A percentile compares a stretch with the other conserved stretches of the same genome.
phyloP scores from a whole-genome alignment of 2,888 invertebrate species.

The Nomada fabriciana region DNA sequence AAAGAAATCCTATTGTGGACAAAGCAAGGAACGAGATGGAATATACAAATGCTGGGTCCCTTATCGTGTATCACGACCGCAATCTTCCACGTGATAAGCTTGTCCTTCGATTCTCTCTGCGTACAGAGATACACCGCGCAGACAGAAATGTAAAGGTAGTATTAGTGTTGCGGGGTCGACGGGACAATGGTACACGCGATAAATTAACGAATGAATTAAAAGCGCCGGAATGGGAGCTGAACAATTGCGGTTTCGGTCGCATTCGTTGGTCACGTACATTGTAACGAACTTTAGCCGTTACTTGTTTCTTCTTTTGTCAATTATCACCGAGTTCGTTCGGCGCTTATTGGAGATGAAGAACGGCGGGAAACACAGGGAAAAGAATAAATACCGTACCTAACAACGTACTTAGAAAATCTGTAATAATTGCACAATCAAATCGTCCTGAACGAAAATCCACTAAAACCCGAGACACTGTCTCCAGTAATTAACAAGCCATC shows the following conservation, averaged over 20 bases:
- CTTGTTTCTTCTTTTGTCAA: conserved; percentile 58
- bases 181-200: conserved; percentile 44
- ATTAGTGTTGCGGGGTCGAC: conserved; percentile 19
- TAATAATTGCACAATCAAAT: neutral
- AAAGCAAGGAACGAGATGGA: neutral
- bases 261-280: conserved; percentile 52
- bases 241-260: conserved; percentile 60
- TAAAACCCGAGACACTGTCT: neutral
- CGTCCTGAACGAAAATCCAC: neutral
- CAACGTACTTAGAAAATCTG: too few species aligned
- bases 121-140: neutral
- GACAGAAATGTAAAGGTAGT: neutral
- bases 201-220: conserved; percentile 69
- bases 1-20: conserved; percentile 4
- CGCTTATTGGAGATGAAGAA: neutral
- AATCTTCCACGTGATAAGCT: conserved; percentile 35
- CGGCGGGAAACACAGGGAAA: conserved; percentile 8
- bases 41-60: conserved; percentile 12
- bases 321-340: conserved; percentile 25
- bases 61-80: conserved; percentile 37
- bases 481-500: conserved; percentile 14
- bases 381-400: neutral
- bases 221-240: conserved; percentile 51
- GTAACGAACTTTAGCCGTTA: neutral
- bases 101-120: too few species aligned